Conservation (phyloP, 2,888 invertebrate species). For the Netelia inedita region DNA sequence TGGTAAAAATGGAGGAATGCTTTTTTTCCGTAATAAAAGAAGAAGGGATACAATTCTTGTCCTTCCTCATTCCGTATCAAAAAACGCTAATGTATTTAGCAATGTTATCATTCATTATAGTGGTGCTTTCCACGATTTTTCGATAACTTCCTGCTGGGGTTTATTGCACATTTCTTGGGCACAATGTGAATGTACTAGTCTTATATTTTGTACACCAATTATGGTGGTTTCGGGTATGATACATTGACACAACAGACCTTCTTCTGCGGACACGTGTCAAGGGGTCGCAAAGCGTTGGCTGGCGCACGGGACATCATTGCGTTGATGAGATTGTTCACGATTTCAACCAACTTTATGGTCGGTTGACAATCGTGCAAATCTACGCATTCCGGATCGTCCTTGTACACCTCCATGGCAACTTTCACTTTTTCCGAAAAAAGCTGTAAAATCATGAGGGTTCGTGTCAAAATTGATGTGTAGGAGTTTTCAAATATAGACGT, state of each 20-base stretch:
- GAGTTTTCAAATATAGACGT: constrained; percentile 2
- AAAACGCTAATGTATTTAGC: constrained; percentile 14
- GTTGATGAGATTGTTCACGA: constrained; percentile 55
- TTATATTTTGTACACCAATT: constrained; percentile 19
- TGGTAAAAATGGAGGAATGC: constrained; percentile 1
- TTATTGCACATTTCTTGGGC: constrained; percentile 8
- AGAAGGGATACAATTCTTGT: constrained; percentile 9
- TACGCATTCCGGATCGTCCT: constrained; percentile 12
- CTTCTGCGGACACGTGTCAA: constrained; percentile 50
- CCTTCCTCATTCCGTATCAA: constrained; percentile 9
- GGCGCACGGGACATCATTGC: constrained; percentile 69
- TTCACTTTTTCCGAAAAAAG: constrained; percentile 58
- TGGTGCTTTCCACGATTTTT: constrained; percentile 12
- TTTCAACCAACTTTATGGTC: constrained; percentile 59
- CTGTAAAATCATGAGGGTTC: constrained; percentile 28
- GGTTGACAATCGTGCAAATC: constrained; percentile 60
- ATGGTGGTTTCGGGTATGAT: constrained; percentile 1
- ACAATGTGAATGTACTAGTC: constrained; percentile 27
- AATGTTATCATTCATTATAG: background rate
- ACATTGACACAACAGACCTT: constrained; percentile 36
- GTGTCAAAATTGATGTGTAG: background rate
- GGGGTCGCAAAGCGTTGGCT: constrained; percentile 52
- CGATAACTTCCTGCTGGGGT: constrained; percentile 21
- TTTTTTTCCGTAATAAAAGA: constrained; percentile 10
- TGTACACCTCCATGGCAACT: constrained; percentile 65